A percentile compares a stretch with the other conserved stretches of the same genome.
Evolutionary conservation across 2,113 vertebrate genomes (phyloP).

Genomic region (Lasiurus cinereus): DNA sequence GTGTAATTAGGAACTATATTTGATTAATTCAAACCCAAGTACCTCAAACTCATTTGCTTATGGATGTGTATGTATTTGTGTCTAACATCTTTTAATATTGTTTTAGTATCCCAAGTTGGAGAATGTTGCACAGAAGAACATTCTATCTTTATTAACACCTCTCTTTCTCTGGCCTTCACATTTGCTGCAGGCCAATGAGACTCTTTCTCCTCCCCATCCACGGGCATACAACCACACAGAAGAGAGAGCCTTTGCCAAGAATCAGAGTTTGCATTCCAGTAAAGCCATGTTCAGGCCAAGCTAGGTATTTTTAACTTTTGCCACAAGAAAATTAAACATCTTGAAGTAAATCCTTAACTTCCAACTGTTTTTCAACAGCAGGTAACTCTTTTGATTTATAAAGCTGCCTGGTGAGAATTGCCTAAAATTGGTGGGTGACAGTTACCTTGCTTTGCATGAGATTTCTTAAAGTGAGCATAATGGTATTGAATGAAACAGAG

Average conservation of each 20-base stretch:
- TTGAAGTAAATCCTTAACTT: constrained; percentile 31
- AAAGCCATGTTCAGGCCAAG: not conserved
- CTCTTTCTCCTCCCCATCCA: not conserved
- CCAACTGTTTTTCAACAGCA: constrained; percentile 15
- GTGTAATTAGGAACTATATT: constrained; percentile 3
- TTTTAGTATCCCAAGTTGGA: not conserved
- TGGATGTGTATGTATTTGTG: not conserved
- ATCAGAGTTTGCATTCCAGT: not conserved
- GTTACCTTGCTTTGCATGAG: not conserved
- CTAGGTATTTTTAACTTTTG: constrained; percentile 54
- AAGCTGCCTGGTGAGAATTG: not conserved
- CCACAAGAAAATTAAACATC: constrained; percentile 39
- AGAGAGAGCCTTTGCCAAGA: not conserved
- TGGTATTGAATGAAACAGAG: not conserved
- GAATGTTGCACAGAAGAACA: constrained; percentile 21
- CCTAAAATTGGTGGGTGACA: not conserved
- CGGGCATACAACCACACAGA: not conserved
- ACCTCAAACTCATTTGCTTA: not conserved
- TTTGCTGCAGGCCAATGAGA: not conserved
- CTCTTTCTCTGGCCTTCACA: not conserved
- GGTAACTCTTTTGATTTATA: not conserved
- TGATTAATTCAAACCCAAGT: not conserved
- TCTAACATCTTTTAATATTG: not conserved
- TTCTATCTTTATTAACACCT: not conserved
- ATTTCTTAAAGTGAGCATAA: constrained; percentile 29